Evolutionary conservation across 2,113 vertebrate species (phyloP).

Genomic region (Cyprinus carpio): DNA sequence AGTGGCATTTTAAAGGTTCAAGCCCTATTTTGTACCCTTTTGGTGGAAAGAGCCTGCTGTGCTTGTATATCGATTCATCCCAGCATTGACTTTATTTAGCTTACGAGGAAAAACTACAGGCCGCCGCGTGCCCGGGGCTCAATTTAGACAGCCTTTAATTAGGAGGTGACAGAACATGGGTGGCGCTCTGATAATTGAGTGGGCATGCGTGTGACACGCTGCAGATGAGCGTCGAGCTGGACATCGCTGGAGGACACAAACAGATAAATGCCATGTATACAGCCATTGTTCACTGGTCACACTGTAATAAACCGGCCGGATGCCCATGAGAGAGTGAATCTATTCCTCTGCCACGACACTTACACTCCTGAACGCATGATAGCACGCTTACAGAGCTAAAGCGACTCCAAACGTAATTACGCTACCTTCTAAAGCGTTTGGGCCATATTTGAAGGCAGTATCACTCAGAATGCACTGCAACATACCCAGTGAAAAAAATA

Average conservation of each 20-base stretch:
- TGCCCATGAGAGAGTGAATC: too few species aligned
- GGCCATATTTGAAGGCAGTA: too few species aligned
- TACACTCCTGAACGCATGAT: too few species aligned
- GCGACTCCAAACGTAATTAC: too few species aligned
- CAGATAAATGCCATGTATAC: slow-evolving; percentile 50
- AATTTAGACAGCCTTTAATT: slow-evolving; percentile 54
- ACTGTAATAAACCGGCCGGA: slow-evolving; percentile 40
- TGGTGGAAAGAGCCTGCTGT: neutral
- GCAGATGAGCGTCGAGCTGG: neutral
- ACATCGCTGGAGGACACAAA: slow-evolving; percentile 36
- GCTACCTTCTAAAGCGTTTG: too few species aligned
- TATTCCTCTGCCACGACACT: neutral
- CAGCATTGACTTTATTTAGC: slow-evolving; percentile 32
- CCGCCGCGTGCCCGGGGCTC: neutral
- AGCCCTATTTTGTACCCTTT: neutral
- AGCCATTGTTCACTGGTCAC: slow-evolving; percentile 54
- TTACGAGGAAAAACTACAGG: neutral
- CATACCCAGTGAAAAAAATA: too few species aligned
- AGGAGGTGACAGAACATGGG: slow-evolving; percentile 46
- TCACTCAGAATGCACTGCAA: too few species aligned
- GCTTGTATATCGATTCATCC: slow-evolving; percentile 5
- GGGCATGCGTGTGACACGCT: neutral
- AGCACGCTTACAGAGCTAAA: too few species aligned
- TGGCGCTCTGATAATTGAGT: slow-evolving; percentile 38
- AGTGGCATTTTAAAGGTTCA: neutral